phyloP scores from a whole-genome alignment of 2,797 vertebrate species.

The Poeciliopsis turneri region DNA sequence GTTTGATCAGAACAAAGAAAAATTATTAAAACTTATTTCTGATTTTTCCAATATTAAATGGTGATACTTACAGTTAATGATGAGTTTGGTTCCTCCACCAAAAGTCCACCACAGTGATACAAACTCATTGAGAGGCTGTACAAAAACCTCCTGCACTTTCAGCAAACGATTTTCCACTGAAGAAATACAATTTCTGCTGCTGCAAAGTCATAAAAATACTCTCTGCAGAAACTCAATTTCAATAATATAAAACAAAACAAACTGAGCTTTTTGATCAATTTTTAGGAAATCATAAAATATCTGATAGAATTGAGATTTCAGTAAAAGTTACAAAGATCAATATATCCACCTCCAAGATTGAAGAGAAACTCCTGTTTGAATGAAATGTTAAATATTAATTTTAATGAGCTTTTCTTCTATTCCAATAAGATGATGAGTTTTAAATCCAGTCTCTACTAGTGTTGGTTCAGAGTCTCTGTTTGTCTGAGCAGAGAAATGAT shows the following conservation, averaged over 20 bases:
- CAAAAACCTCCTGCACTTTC: conserved; percentile 29
- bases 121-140: conserved; percentile 36
- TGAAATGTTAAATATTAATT: too few species aligned
- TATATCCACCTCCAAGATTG: too few species aligned
- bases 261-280: too few species aligned
- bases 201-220: too few species aligned
- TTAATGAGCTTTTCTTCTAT: background rate
- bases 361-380: background rate
- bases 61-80: conserved; percentile 11
- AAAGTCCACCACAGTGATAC: conserved; percentile 57
- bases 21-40: background rate
- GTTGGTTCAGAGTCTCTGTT: conserved; percentile 1
- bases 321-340: too few species aligned
- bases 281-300: too few species aligned
- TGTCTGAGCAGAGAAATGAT: conserved; percentile 25
- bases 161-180: background rate
- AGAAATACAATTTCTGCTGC: background rate
- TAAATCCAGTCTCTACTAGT: conserved; percentile 14
- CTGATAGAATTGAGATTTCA: too few species aligned
- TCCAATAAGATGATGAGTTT: conserved; percentile 5
- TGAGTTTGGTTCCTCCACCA: conserved; percentile 63
- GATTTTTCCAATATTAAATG: background rate
- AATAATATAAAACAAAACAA: too few species aligned
- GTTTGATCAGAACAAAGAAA: background rate
- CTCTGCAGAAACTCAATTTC: too few species aligned